phyloP scores from a whole-genome alignment of 2,888 invertebrate species.

The Cheilosia soror region DNA sequence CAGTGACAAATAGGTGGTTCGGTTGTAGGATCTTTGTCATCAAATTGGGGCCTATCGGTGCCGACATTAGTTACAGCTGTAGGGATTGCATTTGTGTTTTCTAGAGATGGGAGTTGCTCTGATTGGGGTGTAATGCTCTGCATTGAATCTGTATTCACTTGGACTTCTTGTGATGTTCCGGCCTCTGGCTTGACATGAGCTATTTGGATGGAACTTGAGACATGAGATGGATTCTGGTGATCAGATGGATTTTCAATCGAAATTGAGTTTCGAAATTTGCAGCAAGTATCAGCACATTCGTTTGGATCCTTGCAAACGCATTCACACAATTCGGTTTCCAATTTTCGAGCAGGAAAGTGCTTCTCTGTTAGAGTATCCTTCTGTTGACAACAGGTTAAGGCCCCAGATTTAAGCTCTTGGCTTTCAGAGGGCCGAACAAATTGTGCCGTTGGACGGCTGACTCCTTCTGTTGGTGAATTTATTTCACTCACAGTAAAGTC shows the following conservation, averaged over 20 bases:
- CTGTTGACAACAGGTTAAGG: too few relatives aligned
- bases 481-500: neutral
- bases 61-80: neutral
- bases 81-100: neutral
- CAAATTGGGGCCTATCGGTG: slow-evolving; percentile 11
- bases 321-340: neutral
- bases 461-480: too few relatives aligned
- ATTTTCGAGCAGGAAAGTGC: too few relatives aligned
- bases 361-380: too few relatives aligned
- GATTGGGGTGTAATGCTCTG: neutral
- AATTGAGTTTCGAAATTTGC: neutral
- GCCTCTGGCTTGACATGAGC: neutral
- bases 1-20: neutral
- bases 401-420: too few relatives aligned
- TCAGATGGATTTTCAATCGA: neutral
- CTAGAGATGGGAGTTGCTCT: too few relatives aligned
- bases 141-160: slow-evolving; percentile 6
- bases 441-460: neutral
- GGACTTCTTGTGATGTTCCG: slow-evolving; percentile 3
- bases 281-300: neutral
- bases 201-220: neutral
- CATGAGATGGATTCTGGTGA: neutral
- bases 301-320: neutral
- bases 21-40: neutral
- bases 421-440: neutral